phyloP scores from a whole-genome alignment of 2,888 invertebrate species.

The Cryptocephalus primarius region DNA sequence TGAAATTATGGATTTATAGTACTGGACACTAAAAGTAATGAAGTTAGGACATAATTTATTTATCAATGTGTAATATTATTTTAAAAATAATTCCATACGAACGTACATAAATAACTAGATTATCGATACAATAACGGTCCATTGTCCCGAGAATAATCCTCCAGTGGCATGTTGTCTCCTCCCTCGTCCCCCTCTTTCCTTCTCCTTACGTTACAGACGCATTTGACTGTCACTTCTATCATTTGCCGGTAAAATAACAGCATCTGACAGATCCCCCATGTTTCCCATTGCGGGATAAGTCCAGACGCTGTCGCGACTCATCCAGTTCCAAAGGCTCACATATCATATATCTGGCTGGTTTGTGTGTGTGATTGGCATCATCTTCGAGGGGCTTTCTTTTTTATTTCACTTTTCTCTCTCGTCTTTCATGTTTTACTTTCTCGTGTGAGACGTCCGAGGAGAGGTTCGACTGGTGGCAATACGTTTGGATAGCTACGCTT shows the following conservation, averaged over 20 bases:
- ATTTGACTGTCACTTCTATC: slow-evolving; percentile 32
- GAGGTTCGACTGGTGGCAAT: too few species aligned
- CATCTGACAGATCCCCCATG: slow-evolving; percentile 36
- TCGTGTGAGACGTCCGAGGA: slow-evolving; percentile 10
- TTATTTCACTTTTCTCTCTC: neutral
- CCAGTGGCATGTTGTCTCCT: too few species aligned
- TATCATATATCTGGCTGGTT: slow-evolving; percentile 19
- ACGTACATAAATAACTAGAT: too few species aligned
- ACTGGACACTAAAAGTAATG: too few species aligned
- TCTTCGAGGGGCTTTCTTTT: neutral
- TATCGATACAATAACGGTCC: too few species aligned
- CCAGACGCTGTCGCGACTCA: slow-evolving; percentile 38
- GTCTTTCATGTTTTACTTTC: too few species aligned
- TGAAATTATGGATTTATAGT: too few species aligned
- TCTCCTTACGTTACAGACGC: slow-evolving; percentile 19
- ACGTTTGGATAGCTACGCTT: too few species aligned
- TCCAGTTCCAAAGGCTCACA: slow-evolving; percentile 30
- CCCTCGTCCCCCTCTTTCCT: slow-evolving; percentile 17
- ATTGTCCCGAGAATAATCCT: too few species aligned
- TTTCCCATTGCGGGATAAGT: slow-evolving; percentile 32
- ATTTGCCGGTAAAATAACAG: slow-evolving; percentile 30
- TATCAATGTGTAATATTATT: too few species aligned
- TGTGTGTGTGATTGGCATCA: slow-evolving; percentile 34
- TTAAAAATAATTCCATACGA: too few species aligned
- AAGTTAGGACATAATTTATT: too few species aligned